Conservation (phyloP, 2,797 vertebrate species). For the Typhlichthys subterraneus region DNA sequence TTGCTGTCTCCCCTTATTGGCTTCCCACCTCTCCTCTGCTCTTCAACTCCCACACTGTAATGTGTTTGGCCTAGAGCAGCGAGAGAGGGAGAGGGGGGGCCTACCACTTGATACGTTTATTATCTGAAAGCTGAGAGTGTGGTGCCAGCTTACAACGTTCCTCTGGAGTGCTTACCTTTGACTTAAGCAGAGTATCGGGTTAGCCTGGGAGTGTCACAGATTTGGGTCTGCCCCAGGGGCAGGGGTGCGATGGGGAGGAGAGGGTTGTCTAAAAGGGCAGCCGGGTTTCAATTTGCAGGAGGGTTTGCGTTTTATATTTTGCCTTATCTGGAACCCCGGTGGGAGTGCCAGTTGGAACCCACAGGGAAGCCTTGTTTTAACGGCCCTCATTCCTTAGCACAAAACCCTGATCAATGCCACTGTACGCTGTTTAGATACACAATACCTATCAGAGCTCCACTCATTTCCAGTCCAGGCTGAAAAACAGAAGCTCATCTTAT, state of each 20-base stretch:
- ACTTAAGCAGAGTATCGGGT: conserved; percentile 58
- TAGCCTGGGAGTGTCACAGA: conserved; percentile 35
- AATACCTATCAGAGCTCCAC: conserved; percentile 44
- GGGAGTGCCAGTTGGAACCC: conserved; percentile 42
- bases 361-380: conserved; percentile 59
- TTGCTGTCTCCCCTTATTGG: conserved; percentile 27
- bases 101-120: conserved; percentile 53
- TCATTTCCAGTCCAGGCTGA: conserved; percentile 51
- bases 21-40: conserved; percentile 24
- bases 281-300: conserved; percentile 54
- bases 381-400: conserved; percentile 47
- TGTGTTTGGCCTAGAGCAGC: conserved; percentile 42
- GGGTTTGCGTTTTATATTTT: conserved; percentile 35
- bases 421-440: conserved; percentile 19
- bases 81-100: neutral
- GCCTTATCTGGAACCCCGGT: conserved; percentile 37
- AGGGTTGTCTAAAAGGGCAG: conserved; percentile 37
- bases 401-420: conserved; percentile 59
- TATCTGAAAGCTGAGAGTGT: conserved; percentile 36
- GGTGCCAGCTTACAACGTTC: conserved; percentile 35
- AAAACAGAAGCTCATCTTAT: conserved; percentile 39
- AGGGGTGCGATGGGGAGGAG: conserved; percentile 3
- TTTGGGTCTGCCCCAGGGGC: conserved; percentile 11
- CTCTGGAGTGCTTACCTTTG: conserved; percentile 51
- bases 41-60: conserved; percentile 24